These are phyloP conservation scores for Ostrea denselamellosa DNA, from an alignment of 1,140 invertebrate species.

Conservation along the genomic window DNA sequence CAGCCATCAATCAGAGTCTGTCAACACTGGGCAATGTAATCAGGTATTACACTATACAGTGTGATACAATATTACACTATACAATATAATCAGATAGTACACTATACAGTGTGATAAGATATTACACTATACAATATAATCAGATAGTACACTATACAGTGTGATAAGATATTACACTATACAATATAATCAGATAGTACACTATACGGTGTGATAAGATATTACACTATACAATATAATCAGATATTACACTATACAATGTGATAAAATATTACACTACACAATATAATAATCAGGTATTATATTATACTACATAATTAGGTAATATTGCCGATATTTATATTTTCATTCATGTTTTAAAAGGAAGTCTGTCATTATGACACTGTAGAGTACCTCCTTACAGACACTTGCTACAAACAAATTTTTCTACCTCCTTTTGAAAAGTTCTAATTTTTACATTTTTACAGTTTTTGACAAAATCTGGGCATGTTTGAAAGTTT, in stretches of 20 bases:
- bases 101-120: conserved; percentile 30
- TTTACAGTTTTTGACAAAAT: too few relatives aligned
- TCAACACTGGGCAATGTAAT: conserved; percentile 81
- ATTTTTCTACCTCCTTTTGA: too few relatives aligned
- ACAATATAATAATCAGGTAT: background rate
- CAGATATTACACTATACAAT: background rate
- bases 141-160: too few relatives aligned
- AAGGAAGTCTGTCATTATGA: too few relatives aligned
- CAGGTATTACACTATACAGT: conserved; percentile 56
- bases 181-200: conserved; percentile 64
- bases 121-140: background rate
- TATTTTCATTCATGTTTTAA: too few relatives aligned
- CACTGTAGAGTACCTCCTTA: too few relatives aligned
- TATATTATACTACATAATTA: background rate
- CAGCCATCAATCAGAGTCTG: conserved; percentile 83
- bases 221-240: conserved; percentile 3
- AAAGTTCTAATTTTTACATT: too few relatives aligned
- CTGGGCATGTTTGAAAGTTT: too few relatives aligned
- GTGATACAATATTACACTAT: background rate
- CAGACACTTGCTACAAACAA: too few relatives aligned
- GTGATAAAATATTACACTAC: background rate
- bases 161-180: too few relatives aligned
- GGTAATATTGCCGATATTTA: too few relatives aligned
- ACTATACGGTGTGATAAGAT: conserved; percentile 80
- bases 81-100: background rate